Percentiles rank a stretch among this genome's conserved stretches.
phyloP scores from a whole-genome alignment of 2,797 vertebrate species.

The Arremon brunneinucha region DNA sequence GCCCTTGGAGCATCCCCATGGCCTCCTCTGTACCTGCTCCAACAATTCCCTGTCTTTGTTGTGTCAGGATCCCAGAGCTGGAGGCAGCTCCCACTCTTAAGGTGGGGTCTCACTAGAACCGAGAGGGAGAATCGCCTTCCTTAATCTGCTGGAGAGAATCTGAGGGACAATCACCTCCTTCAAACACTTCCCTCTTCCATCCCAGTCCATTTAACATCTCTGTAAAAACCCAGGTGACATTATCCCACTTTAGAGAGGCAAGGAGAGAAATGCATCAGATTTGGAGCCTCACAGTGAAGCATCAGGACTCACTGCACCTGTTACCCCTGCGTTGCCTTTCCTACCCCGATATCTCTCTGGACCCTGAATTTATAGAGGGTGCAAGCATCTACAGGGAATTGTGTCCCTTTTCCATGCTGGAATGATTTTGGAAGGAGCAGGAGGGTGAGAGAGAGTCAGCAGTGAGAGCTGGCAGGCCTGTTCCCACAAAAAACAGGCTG shows the following conservation, averaged over 20 bases:
- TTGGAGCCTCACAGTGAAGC: background rate
- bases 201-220: background rate
- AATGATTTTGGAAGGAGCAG: background rate
- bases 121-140: background rate
- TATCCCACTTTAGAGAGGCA: background rate
- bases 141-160: background rate
- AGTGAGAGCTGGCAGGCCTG: background rate
- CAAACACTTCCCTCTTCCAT: background rate
- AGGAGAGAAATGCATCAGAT: background rate
- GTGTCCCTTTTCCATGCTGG: background rate
- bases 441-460: background rate
- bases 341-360: fast-evolving
- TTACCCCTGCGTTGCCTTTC: background rate
- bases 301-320: background rate
- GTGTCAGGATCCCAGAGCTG: background rate
- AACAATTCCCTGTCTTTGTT: background rate
- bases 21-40: background rate
- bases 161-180: background rate
- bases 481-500: background rate
- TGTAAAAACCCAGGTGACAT: background rate
- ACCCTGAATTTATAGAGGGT: background rate
- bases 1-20: fast-evolving
- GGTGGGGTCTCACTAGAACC: too few relatives aligned
- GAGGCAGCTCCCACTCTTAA: background rate
- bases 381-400: background rate